Base-by-base conservation (phyloP, 2,113 vertebrate genomes). In the Syrrhaptes paradoxus region DNA sequence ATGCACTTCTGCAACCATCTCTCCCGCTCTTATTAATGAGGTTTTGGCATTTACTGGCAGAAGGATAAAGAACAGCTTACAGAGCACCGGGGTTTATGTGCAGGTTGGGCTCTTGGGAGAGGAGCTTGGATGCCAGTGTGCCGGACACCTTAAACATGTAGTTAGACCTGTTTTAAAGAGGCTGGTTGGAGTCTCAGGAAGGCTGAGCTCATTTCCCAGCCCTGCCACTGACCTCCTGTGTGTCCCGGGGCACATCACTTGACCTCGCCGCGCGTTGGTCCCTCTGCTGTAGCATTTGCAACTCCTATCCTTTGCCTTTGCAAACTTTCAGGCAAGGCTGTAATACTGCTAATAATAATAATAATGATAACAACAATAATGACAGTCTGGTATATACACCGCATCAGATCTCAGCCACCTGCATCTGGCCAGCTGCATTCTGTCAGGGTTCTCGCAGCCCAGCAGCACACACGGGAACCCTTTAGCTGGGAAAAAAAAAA, bases 1-100 rank as follows among this genome's bases (percentile, higher is more conserved):
- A 96, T 22, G 25, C 65, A 87, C 78, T 90, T 91, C 93, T 93
- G 72, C 75, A 95, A 80, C 61, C 22, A 72, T 93, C 94, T 90
- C 72, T 87, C 36, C 38, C 7, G 1, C 32, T 45, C 36, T 75
- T 81, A 86, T 34, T 78, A 86, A 84, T 54, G 59, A 78, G 43
- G 52, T 45, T 90, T 91, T 81, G 78, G 66, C 57, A 52, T 88
- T 94, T 86, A 31, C 36, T 95, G 73, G 59, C 48, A 90, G 68
- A 66, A 81, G 36, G 79, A 77, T 67, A 38, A 80, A 66, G 57
- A 88, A 49, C 46, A 61, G 28, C 74, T 91, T 95, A 66, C 77
- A 91, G 58, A 82, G 28, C 17, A 32, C 49, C 21, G 52, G 16
- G 22, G 34, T 85, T 93, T 77, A 73, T 16, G 5, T 63, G 34